These are phyloP conservation scores for Patella depressa DNA, from an alignment of 2,888 invertebrate genomes.

Conservation along the genomic window DNA sequence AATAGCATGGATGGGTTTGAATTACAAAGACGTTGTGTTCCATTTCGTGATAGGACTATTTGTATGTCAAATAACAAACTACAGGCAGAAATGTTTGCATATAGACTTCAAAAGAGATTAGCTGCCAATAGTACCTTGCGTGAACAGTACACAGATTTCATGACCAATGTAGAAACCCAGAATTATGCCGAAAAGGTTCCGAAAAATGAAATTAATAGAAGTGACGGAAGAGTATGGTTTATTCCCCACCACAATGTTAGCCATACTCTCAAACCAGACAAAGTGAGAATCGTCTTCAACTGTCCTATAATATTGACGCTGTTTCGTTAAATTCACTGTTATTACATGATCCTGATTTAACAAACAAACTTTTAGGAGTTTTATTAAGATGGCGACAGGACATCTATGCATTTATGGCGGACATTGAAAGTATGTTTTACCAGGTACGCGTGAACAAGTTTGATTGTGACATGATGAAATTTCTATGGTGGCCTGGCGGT, in stretches of 20 bases:
- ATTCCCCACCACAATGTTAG: constrained; percentile 9
- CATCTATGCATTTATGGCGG: constrained; percentile 35
- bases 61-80: constrained; percentile 20
- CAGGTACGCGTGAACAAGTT: constrained; percentile 32
- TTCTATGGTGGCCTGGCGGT: constrained; percentile 36
- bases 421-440: constrained; percentile 38
- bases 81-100: constrained; percentile 15
- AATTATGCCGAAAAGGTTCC: constrained; percentile 19
- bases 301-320: constrained; percentile 33
- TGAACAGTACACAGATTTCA: constrained; percentile 18
- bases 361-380: constrained; percentile 39
- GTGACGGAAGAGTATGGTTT: constrained; percentile 18
- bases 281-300: constrained; percentile 37
- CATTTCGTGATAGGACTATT: constrained; percentile 15
- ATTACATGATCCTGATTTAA: constrained; percentile 42
- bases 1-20: no score
- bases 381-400: constrained; percentile 39
- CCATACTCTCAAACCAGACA: constrained; percentile 18
- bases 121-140: constrained; percentile 5
- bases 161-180: constrained; percentile 10
- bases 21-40: neutral
- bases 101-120: constrained; percentile 13
- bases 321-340: constrained; percentile 37
- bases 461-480: constrained; percentile 32
- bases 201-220: neutral